A percentile compares a stretch with the other conserved stretches of the same genome.
phyloP scores from a whole-genome alignment of 1,140 invertebrate species.

The Drosophila serrata region DNA sequence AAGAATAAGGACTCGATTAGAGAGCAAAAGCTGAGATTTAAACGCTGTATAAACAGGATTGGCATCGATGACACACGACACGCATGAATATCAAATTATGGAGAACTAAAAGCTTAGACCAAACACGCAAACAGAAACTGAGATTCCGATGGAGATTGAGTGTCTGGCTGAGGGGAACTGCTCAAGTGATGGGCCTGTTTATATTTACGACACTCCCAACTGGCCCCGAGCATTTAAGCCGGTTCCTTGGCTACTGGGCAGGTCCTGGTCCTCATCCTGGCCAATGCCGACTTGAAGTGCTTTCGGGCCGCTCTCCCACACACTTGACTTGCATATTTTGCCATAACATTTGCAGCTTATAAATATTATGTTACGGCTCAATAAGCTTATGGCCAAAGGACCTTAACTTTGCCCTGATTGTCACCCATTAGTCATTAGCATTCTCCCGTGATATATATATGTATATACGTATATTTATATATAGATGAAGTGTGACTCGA shows the following conservation, averaged over 20 bases:
- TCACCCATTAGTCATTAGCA: slow-evolving; percentile 76
- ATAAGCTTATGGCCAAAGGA: slow-evolving; percentile 55
- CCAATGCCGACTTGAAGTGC: slow-evolving; percentile 49
- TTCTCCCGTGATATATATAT: slow-evolving; percentile 6
- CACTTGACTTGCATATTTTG: slow-evolving; percentile 56
- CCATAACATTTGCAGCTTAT: slow-evolving; percentile 51
- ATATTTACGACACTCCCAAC: slow-evolving; percentile 54
- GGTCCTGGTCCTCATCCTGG: not conserved
- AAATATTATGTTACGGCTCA: slow-evolving; percentile 81
- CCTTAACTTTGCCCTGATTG: slow-evolving; percentile 44
- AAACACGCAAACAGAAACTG: slow-evolving; percentile 34
- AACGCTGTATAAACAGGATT: slow-evolving; percentile 68
- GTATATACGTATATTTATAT: slow-evolving; percentile 1
- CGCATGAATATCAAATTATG: slow-evolving; percentile 79
- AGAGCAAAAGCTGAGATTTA: slow-evolving; percentile 48
- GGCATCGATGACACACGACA: slow-evolving; percentile 60
- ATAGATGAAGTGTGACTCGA: slow-evolving; percentile 25
- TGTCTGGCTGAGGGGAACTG: slow-evolving; percentile 6
- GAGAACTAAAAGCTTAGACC: slow-evolving; percentile 68
- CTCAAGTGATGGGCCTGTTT: slow-evolving; percentile 71
- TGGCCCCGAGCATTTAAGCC: slow-evolving; percentile 40
- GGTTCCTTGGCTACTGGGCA: slow-evolving; percentile 35
- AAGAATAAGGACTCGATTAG: slow-evolving; percentile 22
- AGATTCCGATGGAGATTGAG: slow-evolving; percentile 19
- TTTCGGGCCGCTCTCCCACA: slow-evolving; percentile 5